A percentile compares a stretch with the other conserved stretches of the same genome.
phyloP scores from a whole-genome alignment of 1,140 invertebrate genomes.

The Magallana angulata region DNA sequence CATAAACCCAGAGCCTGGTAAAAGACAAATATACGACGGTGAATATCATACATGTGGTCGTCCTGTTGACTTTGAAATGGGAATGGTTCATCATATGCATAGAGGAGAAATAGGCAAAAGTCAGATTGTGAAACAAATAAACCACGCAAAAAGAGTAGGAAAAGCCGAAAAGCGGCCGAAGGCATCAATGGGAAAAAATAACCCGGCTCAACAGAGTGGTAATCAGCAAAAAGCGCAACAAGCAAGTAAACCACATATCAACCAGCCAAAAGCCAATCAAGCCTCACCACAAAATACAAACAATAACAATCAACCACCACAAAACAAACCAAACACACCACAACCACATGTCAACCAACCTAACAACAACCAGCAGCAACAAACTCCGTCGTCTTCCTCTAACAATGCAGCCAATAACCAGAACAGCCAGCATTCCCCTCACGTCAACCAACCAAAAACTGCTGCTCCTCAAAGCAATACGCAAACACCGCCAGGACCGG shows the following conservation, averaged over 20 bases:
- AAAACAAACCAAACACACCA: not conserved
- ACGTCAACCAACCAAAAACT: constrained; percentile 14
- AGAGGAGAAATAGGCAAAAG: constrained; percentile 18
- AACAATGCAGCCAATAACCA: not conserved
- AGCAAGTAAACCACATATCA: not conserved
- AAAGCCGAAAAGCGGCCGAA: too few species aligned
- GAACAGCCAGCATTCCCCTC: not conserved
- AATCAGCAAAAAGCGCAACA: not conserved
- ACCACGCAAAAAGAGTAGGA: not conserved
- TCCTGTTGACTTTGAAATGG: constrained; percentile 25
- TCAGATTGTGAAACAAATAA: constrained; percentile 15
- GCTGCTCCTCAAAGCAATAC: not conserved
- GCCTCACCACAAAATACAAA: not conserved
- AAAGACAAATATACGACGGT: constrained; percentile 32
- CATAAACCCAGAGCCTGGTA: constrained; percentile 23
- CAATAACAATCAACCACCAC: not conserved
- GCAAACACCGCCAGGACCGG: not conserved
- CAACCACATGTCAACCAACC: constrained; percentile 19
- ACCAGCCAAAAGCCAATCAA: not conserved
- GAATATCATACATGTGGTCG: constrained; percentile 9
- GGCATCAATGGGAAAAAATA: too few species aligned
- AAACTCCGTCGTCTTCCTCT: not conserved
- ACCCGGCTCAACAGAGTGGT: not conserved
- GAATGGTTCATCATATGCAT: constrained; percentile 21
- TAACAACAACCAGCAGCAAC: not conserved